phyloP scores from a whole-genome alignment of 1,140 invertebrate species.

The Anoplophora glabripennis region DNA sequence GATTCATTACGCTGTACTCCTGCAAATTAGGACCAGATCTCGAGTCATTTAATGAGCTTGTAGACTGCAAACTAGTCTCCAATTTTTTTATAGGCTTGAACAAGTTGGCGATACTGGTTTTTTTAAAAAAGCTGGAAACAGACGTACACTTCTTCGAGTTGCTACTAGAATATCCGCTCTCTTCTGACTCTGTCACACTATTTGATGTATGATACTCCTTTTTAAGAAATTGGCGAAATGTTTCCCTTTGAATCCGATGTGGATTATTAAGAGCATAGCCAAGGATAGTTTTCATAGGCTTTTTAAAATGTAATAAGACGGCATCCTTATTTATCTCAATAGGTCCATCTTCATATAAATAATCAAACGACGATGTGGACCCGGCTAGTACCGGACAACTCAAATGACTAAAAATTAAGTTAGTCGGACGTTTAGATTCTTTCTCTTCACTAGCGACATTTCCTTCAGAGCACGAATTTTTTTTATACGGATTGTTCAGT shows the following conservation, averaged over 20 bases:
- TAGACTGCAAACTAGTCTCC: not conserved
- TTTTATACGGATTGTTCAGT: too few species aligned
- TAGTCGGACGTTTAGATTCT: too few species aligned
- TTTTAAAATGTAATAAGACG: not conserved
- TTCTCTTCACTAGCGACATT: too few species aligned
- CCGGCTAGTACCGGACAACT: slow-evolving; percentile 22
- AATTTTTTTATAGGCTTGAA: slow-evolving; percentile 18
- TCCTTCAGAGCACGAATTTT: too few species aligned
- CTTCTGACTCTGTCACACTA: slow-evolving; percentile 7
- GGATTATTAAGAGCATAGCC: slow-evolving; percentile 2
- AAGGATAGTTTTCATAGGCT: not conserved
- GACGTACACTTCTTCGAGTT: slow-evolving; percentile 22
- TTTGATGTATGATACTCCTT: not conserved
- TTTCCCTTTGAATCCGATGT: not conserved
- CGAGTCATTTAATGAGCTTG: not conserved
- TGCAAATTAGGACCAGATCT: not conserved
- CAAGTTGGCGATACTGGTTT: slow-evolving; percentile 24
- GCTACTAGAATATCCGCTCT: slow-evolving; percentile 34
- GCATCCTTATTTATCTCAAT: not conserved
- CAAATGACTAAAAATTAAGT: not conserved
- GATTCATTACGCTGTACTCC: slow-evolving; percentile 20
- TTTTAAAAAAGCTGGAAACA: slow-evolving; percentile 28
- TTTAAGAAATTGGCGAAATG: not conserved
- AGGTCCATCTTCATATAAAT: slow-evolving; percentile 19
- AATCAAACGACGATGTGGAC: slow-evolving; percentile 24